Conservation (phyloP, 1,140 invertebrate genomes). For the Ips nitidus region DNA sequence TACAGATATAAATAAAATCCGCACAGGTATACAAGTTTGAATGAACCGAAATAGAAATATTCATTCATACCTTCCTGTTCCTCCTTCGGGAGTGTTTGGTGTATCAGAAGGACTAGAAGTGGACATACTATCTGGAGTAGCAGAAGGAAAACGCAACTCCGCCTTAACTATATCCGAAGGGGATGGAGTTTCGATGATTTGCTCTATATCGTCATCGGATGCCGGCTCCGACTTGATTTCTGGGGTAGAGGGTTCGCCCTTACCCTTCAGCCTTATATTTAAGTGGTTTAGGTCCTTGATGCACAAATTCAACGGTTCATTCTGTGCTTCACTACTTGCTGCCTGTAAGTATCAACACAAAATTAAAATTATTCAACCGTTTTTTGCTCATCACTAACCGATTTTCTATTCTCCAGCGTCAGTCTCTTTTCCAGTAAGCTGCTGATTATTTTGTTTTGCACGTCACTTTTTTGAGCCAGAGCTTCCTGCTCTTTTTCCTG, state of each 20-base stretch:
- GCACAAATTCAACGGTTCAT: slow-evolving; percentile 82
- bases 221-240: slow-evolving; percentile 59
- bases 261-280: slow-evolving; percentile 63
- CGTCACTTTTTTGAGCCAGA: slow-evolving; percentile 57
- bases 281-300: slow-evolving; percentile 70
- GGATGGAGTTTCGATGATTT: slow-evolving; percentile 56
- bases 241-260: slow-evolving; percentile 61
- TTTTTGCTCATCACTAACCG: neutral
- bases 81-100: slow-evolving; percentile 38
- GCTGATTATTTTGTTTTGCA: slow-evolving; percentile 70
- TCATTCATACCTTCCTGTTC: slow-evolving; percentile 36
- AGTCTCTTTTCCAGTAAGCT: slow-evolving; percentile 68
- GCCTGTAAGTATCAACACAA: neutral
- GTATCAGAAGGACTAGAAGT: slow-evolving; percentile 34
- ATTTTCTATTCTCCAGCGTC: slow-evolving; percentile 62
- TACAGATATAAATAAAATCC: too few relatives aligned
- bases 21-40: too few relatives aligned
- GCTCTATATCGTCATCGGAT: slow-evolving; percentile 60
- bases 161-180: slow-evolving; percentile 45
- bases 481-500: slow-evolving; percentile 39
- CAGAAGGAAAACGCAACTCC: slow-evolving; percentile 38
- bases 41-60: too few relatives aligned
- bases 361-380: neutral
- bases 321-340: slow-evolving; percentile 52
- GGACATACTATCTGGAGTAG: slow-evolving; percentile 28